Conservation (phyloP, 2,888 invertebrate genomes). For the Platycheirus albimanus region DNA sequence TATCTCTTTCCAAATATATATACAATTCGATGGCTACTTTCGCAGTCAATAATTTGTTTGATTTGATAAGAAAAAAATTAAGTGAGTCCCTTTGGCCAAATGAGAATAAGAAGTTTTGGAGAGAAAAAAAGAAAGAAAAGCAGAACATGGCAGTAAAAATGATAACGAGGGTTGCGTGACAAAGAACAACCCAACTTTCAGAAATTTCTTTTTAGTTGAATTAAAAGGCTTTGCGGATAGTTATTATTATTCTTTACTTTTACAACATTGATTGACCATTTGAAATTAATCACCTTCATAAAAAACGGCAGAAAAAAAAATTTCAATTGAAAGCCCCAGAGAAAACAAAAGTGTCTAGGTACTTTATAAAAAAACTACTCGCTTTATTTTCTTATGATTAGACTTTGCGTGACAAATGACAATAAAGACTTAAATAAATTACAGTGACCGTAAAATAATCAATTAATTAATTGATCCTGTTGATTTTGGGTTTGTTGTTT, state of each 20-base stretch:
- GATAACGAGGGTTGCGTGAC: slow-evolving; percentile 36
- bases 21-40: neutral
- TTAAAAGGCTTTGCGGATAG: neutral
- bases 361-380: too few relatives aligned
- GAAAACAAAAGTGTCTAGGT: neutral
- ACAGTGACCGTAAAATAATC: slow-evolving; percentile 21
- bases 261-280: slow-evolving; percentile 28
- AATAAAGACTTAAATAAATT: slow-evolving; percentile 22
- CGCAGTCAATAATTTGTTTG: neutral
- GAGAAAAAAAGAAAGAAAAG: too few relatives aligned
- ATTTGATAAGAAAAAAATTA: neutral
- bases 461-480: slow-evolving; percentile 5
- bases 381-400: neutral
- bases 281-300: neutral
- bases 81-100: too few relatives aligned
- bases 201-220: neutral
- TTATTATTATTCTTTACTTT: neutral
- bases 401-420: slow-evolving; percentile 26
- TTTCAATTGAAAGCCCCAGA: too few relatives aligned
- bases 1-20: too few relatives aligned
- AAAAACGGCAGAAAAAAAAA: neutral
- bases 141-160: neutral
- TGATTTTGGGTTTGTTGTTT: neutral
- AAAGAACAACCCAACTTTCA: neutral
- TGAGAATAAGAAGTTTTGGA: too few relatives aligned